Evolutionary conservation across 2,113 vertebrate species (phyloP).

Genomic region (Dasyornis broadbenti): DNA sequence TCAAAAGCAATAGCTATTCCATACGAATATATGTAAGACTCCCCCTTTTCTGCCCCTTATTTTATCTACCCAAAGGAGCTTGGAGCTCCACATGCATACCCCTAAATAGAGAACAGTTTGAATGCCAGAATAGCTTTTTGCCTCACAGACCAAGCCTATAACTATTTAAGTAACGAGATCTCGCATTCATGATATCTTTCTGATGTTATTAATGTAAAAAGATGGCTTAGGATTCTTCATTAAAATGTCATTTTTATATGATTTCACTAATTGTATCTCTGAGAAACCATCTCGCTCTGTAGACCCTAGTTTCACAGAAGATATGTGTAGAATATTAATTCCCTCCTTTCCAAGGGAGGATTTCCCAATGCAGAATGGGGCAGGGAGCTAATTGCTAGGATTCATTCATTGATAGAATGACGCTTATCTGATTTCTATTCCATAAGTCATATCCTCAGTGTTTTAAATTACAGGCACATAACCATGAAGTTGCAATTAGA

Average conservation of each 20-base stretch:
- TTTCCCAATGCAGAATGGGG: neutral
- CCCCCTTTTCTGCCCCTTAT: neutral
- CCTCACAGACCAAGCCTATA: neutral
- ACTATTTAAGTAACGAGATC: neutral
- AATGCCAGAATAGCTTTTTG: neutral
- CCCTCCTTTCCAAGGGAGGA: neutral
- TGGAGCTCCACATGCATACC: neutral
- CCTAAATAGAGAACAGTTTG: neutral
- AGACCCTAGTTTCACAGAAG: neutral
- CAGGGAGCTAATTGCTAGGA: conserved; percentile 5
- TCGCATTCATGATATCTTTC: neutral
- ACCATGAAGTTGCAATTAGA: conserved; percentile 33
- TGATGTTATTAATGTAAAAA: neutral
- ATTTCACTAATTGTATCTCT: neutral
- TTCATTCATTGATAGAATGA: neutral
- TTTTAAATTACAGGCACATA: conserved; percentile 42
- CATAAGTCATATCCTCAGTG: neutral
- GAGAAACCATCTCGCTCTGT: neutral
- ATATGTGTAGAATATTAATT: neutral
- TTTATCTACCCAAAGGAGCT: neutral
- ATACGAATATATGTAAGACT: neutral
- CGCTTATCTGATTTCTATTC: neutral
- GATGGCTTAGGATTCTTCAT: neutral
- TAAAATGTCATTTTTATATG: neutral
- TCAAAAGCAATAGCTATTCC: neutral